Base-by-base conservation (phyloP, 2,797 vertebrate genomes). In the Dromococcyx pavoninus region DNA sequence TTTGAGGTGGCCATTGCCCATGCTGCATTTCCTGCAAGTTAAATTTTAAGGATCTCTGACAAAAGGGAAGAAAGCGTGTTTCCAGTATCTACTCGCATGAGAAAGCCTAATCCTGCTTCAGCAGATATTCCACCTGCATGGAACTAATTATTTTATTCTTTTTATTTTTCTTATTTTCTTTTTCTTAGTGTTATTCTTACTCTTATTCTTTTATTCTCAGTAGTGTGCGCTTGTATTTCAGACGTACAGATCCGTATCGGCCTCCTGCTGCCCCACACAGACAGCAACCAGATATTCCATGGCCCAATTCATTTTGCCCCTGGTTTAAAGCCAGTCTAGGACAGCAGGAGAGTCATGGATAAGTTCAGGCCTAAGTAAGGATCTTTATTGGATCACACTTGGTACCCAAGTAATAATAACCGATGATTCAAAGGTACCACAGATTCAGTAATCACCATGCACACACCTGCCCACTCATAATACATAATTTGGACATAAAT, bases 1-100 rank as follows among this genome's bases (percentile, higher is more conserved):
- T 99, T 99, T 84, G 99, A 99, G 33, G 99, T 99, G n/a, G 99
- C 99, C 99, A 99, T 99, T 67, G 99, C 99, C 99, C 99, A 99
- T 1, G 99, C 99, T 39, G 99, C 99, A 43, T 99, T 99, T 96
- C 99, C 99, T 99, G 97, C 58, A 96, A 97, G 92, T 97, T 48
- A 97, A 89, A 97, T 62, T 93, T 96, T 64, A 97, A 91, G 91
- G 64, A 86, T 14, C 24, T 93, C 21, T 94, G 86, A 90, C 88
- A 76, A 97, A 94, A 54, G 66, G 66, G 17, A 84, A 91, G 25
- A 3, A 77, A 80, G 30, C 13, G 4, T 56, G 32, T 67, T 81
- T 86, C 66, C 65, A 41, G 5, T 44, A 61, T 3, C 64, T 78
- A 7, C 19, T 61, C 30, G 58, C 25, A 58, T 13, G 3, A 43